Evolutionary conservation across 1,140 invertebrate species (phyloP), one percentile per base, ranked within the genome.

Genomic region (Cyrtorhinus lividipennis): DNA sequence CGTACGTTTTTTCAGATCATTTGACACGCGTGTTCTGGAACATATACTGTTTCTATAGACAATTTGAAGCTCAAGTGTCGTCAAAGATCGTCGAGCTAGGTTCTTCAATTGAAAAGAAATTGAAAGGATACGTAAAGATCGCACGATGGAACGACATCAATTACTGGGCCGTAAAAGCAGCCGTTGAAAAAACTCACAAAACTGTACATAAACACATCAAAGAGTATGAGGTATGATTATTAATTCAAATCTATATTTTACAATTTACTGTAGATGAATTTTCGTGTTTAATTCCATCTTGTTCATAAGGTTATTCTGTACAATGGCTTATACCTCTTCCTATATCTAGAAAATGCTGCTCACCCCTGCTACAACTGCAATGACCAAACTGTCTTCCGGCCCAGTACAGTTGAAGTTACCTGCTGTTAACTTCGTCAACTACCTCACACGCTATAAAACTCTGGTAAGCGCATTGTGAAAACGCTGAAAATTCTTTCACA

Each of bases 41-140:
- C 73, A 71, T 93, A 1, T 82, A 90, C 71, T 77, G 83, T 66
- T 95, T 92, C 73, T 98, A 94, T 70, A 72, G 74, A 0, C 89
- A 95, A 71, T 96, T 95, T 71, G 67, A 75, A 0, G 65, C 73
- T 0, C 77, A 80, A 68, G 80, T 98, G 0, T 70, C 75, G 0
- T 73, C 76, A 1, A 77, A 80, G 59, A 83, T 95, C 1, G 79
- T 81, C 22, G 76, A 80, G 2, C 73, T 86, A 5, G 81, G 84
- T 61, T 69, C 76, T 0, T 90, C 92, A 0, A 89, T 96, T 64
- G 90, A 96, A 68, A 95, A 93, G 75, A 88, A 93, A 73, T 71
- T 98, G 1, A 87, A 87, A 65, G 90, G 95, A 65, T 94, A 92
- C 72, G 88, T 98, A 0, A 96, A 97, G 72, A 96, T 98, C 48